Base-by-base conservation (phyloP, 2,888 invertebrate genomes). In the Cantharis rustica region DNA sequence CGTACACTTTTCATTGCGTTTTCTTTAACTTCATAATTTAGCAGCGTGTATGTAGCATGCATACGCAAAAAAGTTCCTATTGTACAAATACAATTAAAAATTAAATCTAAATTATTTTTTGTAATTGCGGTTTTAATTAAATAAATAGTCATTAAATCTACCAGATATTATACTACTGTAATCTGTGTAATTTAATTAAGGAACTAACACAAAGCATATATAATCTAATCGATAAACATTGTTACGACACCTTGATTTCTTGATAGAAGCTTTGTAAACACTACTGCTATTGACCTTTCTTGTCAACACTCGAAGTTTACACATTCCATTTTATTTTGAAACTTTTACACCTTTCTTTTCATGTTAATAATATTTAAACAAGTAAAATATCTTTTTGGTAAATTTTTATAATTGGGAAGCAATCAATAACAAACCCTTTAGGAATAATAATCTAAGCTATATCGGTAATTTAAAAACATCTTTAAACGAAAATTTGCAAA, bases 1-100 rank as follows among this genome's bases (percentile, higher is more conserved):
- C 82, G 82, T 83, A 82, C 82, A 82, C 84, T 83, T 83, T 84
- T 84, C 84, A 84, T 84, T 84, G 82, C 82, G 80, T 82, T 84
- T 82, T 82, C 81, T 82, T 80, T 77, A 80, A 79, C 81, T 80
- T 81, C 79, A 79, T 75, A 78, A 72, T 77, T 64, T 71, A 70
- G 75, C 72, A 76, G 73, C 74, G 78, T 76, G 69, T 31, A n/a
- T 47, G 47, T 47, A n/a, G 47, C 47, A 47, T 47, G 47, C 47
- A 47, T 47, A 47, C 7, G n/a, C 5, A 47, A 47, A 47, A 47
- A 47, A 47, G 1, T 47, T 47, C 13, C 47, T n/a, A 47, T 47
- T 47, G 47, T 47, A n/a, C 47, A 47, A 47, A n/a, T n/a, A 47
- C 47, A 47, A 47, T 47, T 47, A 47, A 47, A n/a, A 47, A n/a